phyloP scores from a whole-genome alignment of 35 echinoderm and acorn worm species.

The Strongylocentrotus purpuratus region DNA sequence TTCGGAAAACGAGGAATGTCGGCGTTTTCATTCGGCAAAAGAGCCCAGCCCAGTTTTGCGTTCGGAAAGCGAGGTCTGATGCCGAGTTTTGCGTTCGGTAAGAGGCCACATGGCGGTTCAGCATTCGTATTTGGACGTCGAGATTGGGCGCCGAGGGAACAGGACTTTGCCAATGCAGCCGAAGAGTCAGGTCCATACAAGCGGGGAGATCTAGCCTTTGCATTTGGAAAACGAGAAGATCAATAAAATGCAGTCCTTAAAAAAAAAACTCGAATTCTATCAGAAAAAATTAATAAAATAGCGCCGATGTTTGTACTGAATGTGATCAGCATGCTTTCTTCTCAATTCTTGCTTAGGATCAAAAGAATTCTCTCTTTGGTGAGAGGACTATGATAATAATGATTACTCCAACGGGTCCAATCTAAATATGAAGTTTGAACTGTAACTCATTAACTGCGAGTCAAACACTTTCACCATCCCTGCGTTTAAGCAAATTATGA shows the following conservation, averaged over 20 bases:
- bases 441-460: neutral
- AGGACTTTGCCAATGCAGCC: neutral
- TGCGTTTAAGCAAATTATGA: neutral
- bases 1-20: constrained; percentile 48
- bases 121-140: constrained; percentile 3
- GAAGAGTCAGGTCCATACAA: constrained; percentile 44
- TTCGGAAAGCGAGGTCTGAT: constrained; percentile 28
- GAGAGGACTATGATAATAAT: neutral
- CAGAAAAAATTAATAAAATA: neutral
- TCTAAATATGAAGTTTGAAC: neutral
- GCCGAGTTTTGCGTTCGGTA: constrained; percentile 25
- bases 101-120: constrained; percentile 22
- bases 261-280: constrained; percentile 2
- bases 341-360: neutral
- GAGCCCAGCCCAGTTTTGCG: neutral
- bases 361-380: neutral
- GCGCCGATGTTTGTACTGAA: constrained; percentile 8
- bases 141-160: constrained; percentile 13
- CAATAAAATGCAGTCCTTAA: constrained; percentile 13
- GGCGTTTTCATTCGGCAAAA: constrained; percentile 42
- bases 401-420: neutral
- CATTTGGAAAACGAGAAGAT: constrained; percentile 35
- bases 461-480: neutral
- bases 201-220: constrained; percentile 35
- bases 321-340: neutral